Evolutionary conservation across 2,888 invertebrate genomes (phyloP), one percentile per base, ranked within the genome.

Genomic region (Marronus borbonicus): DNA sequence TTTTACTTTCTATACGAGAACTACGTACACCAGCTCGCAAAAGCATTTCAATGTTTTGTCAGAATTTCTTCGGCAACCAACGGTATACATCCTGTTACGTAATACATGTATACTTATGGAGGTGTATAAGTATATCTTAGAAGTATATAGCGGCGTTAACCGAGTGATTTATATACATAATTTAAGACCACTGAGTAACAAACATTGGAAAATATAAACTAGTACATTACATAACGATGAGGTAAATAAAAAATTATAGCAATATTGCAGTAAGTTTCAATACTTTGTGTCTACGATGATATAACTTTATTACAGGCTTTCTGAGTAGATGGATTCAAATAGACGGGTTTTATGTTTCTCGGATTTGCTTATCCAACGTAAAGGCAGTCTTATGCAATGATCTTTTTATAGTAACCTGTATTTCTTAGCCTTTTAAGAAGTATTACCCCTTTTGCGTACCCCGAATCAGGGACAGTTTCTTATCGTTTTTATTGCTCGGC

Each of bases 211-310:
- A 28, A 31, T 28, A 62, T 28, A 31, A 14, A 31, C 28, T 62
- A 62, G 24, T 31, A 62, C 62, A 31, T 62, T 62, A 62, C 31
- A 62, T 62, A 62, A 62, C 28, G 31, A 14, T 28, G 62, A 31
- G 28, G 62, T 28, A 28, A 31, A 62, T 62, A 28, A 28, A 62
- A 62, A 12, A 44, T 12, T 8, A 12, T 28, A 28, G 55, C n/a
- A n/a, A 55, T 55, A 17, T 55, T 55, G 55, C 55, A 55, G n/a
- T 55, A 5, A 20, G 17, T 31, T 62, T 31, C 24, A 28, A 28
- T 14, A 62, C 31, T 62, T 12, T 31, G 31, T 62, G 24, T 14
- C 28, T 10, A 31, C 31, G 24, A 14, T 14, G 31, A 28, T 62
- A 28, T 62, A 31, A 55, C 20, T 7, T 55, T 17, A 55, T 3